Evolutionary conservation across 2,888 invertebrate genomes (phyloP).

Genomic region (Hybos culiciformis): DNA sequence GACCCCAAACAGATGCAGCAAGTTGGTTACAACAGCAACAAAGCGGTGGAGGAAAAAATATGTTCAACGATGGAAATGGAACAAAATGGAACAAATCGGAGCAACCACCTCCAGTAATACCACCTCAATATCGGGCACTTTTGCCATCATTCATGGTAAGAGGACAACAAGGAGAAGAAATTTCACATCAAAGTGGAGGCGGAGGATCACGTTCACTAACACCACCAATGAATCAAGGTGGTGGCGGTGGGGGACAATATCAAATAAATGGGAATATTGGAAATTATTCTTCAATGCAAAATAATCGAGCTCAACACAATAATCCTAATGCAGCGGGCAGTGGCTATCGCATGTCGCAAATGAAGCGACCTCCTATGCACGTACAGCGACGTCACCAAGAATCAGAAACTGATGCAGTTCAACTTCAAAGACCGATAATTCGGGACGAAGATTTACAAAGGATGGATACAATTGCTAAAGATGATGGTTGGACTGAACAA

Average conservation of each 20-base stretch:
- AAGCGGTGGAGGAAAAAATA: slow-evolving; percentile 14
- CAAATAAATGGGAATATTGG: slow-evolving; percentile 5
- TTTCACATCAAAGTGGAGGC: slow-evolving; percentile 17
- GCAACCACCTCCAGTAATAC: slow-evolving; percentile 38
- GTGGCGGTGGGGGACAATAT: slow-evolving; percentile 16
- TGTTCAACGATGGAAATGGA: slow-evolving; percentile 36
- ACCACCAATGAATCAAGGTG: slow-evolving; percentile 27
- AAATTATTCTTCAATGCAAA: background rate
- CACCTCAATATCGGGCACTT: slow-evolving; percentile 56
- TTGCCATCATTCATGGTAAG: slow-evolving; percentile 61
- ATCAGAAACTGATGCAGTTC: slow-evolving; percentile 45
- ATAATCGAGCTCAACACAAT: no score
- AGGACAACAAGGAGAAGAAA: slow-evolving; percentile 16
- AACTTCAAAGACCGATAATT: slow-evolving; percentile 72
- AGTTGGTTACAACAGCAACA: slow-evolving; percentile 26
- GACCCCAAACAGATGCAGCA: slow-evolving; percentile 33
- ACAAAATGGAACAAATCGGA: slow-evolving; percentile 39
- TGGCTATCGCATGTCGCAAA: slow-evolving; percentile 15
- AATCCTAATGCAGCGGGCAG: slow-evolving; percentile 6
- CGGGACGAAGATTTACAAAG: slow-evolving; percentile 85
- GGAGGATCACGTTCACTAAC: slow-evolving; percentile 15
- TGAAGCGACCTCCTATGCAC: slow-evolving; percentile 22
- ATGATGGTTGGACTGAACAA: slow-evolving; percentile 84
- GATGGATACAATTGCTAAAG: slow-evolving; percentile 79
- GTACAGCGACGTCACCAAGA: no score